Evolutionary conservation across 2,113 vertebrate genomes (phyloP), one percentile per base, ranked within the genome.

Genomic region (Oreotrochilus melanogaster): DNA sequence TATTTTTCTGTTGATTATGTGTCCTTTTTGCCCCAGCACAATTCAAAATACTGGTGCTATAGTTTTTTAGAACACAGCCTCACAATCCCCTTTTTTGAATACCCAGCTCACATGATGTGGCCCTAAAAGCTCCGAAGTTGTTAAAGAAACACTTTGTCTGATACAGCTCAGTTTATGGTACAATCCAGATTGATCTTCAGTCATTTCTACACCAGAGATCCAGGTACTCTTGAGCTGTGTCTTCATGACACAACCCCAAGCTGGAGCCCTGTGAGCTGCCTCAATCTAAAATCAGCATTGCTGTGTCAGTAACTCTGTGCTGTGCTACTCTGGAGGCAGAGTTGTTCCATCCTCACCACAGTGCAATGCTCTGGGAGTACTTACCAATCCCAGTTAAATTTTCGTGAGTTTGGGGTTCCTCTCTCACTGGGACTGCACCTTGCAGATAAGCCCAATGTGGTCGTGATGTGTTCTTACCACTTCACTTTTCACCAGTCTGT

Each of bases 271-370:
- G 3, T 4, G 22, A 54, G 31, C 57, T 5, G 18, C 35, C 48
- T n/a, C 75, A 19, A 8, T 11, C 16, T 61, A 42, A 56, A 65
- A 48, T 57, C 18, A 54, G 64, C 18, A 7, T 28, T 43, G 57
- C 70, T 60, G 81, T 60, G 51, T 81, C 51, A 25, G 75, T 75
- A 54, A 13, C 57, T 14, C 15, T 0, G 1, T 42, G 2, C 42
- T 3, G 1, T 10, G 8, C 56, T 0, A 0, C 37, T 13, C 39
- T 3, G 0, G 27, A 43, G 19, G 12, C 15, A 4, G 23, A 45
- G 21, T 48, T 39, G 24, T 13, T 31, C 7, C 15, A 25, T 42
- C 57, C 39, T 65, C 45, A 2, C 43, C 14, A 14, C 17, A 2
- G 30, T 47, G 37, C 24, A 30, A 1, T 4, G 4, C 61, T 35